Conservation (phyloP, 2,797 vertebrate species). For the Helarctos malayanus region DNA sequence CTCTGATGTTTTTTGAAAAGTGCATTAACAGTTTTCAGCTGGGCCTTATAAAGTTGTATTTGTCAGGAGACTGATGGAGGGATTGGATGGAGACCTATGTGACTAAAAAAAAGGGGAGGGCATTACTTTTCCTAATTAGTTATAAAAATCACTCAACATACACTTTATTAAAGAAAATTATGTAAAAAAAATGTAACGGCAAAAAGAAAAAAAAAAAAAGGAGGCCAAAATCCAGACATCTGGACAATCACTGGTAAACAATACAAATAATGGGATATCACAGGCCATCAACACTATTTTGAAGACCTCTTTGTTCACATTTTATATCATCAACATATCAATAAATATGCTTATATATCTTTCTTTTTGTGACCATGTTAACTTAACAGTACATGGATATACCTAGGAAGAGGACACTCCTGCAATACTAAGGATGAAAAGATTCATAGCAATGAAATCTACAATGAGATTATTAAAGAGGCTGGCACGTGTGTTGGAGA, state of each 20-base stretch:
- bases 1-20: background rate
- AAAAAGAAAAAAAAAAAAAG: background rate
- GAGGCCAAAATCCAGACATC: background rate
- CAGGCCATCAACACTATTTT: background rate
- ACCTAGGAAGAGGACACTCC: background rate
- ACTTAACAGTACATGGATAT: background rate
- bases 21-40: background rate
- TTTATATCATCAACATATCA: background rate
- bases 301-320: background rate
- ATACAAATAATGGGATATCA: background rate
- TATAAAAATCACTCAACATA: background rate
- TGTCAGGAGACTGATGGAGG: background rate
- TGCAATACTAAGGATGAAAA: background rate
- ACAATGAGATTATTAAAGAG: background rate
- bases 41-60: background rate
- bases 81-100: background rate
- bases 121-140: background rate
- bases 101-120: background rate
- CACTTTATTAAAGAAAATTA: background rate
- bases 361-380: background rate
- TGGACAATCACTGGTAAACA: background rate
- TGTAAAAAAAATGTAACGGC: background rate
- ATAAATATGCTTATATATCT: background rate
- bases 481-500: background rate
- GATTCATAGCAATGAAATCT: background rate